phyloP scores from a whole-genome alignment of 2,113 vertebrate species.

The Burhinus oedicnemus region DNA sequence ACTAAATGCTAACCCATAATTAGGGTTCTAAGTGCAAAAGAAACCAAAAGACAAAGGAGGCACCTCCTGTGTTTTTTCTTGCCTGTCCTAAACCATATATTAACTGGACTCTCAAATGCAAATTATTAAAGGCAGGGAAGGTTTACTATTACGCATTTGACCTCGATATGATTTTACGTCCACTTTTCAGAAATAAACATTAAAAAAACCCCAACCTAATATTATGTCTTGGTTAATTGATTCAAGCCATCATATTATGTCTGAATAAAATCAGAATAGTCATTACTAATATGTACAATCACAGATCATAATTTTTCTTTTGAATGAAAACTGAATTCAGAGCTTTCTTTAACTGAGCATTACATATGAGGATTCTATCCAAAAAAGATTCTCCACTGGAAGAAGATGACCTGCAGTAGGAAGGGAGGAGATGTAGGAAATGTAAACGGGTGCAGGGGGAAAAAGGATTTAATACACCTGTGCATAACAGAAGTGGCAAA shows the following conservation, averaged over 20 bases:
- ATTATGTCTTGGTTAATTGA: background rate
- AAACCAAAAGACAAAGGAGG: background rate
- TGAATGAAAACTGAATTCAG: background rate
- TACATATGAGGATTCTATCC: background rate
- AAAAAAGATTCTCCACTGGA: background rate
- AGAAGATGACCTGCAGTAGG: background rate
- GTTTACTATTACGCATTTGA: background rate
- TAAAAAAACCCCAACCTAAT: no score
- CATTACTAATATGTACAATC: no score
- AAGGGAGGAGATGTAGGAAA: background rate
- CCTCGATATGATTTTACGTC: background rate
- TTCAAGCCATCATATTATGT: background rate
- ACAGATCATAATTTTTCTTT: background rate
- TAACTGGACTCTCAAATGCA: background rate
- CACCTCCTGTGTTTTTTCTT: background rate
- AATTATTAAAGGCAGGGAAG: background rate
- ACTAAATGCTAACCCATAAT: background rate
- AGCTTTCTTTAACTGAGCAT: background rate
- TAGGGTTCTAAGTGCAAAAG: background rate
- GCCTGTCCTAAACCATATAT: background rate
- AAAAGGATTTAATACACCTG: fast-evolving
- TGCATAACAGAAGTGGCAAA: background rate
- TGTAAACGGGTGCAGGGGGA: background rate
- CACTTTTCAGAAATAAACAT: background rate
- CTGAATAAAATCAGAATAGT: background rate